Base-by-base conservation (phyloP, 2,888 invertebrate genomes). In the Ochropacha duplaris region DNA sequence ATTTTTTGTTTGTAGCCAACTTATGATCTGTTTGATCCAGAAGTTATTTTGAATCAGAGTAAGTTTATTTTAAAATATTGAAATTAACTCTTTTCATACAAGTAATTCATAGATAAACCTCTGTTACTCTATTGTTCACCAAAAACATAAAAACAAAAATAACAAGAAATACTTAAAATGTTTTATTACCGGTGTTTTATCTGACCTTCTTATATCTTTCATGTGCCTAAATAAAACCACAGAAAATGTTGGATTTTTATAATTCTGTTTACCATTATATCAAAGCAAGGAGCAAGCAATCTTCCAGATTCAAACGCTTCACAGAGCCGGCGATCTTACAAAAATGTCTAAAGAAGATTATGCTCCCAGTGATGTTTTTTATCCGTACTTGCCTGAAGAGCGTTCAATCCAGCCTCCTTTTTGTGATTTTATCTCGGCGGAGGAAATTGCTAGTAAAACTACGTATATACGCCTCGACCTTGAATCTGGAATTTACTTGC, bases 301-400 rank as follows among this genome's bases (percentile, higher is more conserved):
- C 44, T 44, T 9, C 2, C 44, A 44, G 19, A 9, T 19, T n/a
- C 2, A 44, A 44, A 44, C 16, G 8, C 19, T 44, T 44, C 44
- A 44, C 16, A 44, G 44, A 44, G 64, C 57, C 61, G 50, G 50
- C 56, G 60, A 54, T 55, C 56, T 51, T 51, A 57, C 55, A 62
- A 65, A 58, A 59, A 66, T 64, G 58, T 65, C 55, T 65, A 65
- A 64, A 62, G 61, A 60, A 56, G 61, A 63, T 67, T 64, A 64
- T 62, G 49, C 55, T 56, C 12, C 22, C n/a, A 36, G 39, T 49
- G 50, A 57, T 57, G 58, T 61, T 66, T 61, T 57, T 59, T 56
- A 44, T 44, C 44, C 31, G 44, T 54, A 54, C 61, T 63, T 60
- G 52, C 44, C 44, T 44, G n/a, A 19, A 44, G 44, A 44, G 19